Conservation (phyloP, 2,888 invertebrate species). For the Acleris sparsana region DNA sequence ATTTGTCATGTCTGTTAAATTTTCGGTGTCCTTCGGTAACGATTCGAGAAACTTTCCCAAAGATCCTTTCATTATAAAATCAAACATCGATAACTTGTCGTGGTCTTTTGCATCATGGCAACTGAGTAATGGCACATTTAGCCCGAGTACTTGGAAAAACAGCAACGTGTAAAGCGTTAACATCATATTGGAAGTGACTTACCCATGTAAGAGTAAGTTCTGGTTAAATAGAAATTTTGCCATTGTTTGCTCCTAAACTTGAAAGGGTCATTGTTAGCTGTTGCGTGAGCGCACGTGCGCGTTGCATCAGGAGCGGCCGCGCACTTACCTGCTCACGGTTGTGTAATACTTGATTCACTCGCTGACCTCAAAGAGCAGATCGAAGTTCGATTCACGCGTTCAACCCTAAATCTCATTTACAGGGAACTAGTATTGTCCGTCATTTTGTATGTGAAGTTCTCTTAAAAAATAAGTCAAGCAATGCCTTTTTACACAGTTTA, state of each 20-base stretch:
- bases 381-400: too few relatives aligned
- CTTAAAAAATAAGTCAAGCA: too few relatives aligned
- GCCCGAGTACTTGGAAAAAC: neutral
- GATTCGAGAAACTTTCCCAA: neutral
- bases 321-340: too few relatives aligned
- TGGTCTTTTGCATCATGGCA: neutral
- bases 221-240: conserved; percentile 5
- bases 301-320: too few relatives aligned
- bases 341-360: too few relatives aligned
- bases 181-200: conserved; percentile 17
- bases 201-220: neutral
- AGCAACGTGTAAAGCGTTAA: conserved; percentile 10
- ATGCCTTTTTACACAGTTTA: too few relatives aligned
- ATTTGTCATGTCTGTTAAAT: too few relatives aligned
- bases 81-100: neutral
- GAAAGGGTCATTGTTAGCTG: conserved; percentile 6
- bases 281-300: conserved; percentile 16
- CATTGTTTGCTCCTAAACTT: conserved; percentile 22
- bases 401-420: too few relatives aligned
- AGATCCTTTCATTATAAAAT: neutral
- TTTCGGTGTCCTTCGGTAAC: neutral
- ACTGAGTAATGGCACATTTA: conserved; percentile 2
- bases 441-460: too few relatives aligned
- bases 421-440: too few relatives aligned
- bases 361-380: too few relatives aligned